phyloP scores from a whole-genome alignment of 2,797 vertebrate genomes.

The Dendrocincla fuliginosa region DNA sequence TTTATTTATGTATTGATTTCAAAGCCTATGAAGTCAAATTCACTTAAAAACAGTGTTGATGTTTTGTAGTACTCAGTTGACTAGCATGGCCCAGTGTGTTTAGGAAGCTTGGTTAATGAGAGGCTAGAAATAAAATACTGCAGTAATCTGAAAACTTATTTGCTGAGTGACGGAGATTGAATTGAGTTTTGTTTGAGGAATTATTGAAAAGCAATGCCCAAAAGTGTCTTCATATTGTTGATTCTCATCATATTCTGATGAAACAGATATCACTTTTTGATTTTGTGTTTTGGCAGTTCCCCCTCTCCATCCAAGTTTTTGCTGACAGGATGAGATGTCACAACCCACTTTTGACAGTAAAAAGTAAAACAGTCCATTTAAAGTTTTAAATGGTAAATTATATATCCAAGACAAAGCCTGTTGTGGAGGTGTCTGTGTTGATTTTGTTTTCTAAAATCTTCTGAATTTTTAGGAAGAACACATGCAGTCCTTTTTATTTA shows the following conservation, averaged over 20 bases:
- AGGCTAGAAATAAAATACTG: neutral
- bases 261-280: fast-evolving
- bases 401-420: neutral
- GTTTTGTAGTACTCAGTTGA: neutral
- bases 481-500: neutral
- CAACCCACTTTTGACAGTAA: neutral
- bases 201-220: neutral
- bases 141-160: neutral
- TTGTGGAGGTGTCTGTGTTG: neutral
- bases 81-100: neutral
- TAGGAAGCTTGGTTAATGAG: neutral
- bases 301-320: neutral
- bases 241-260: neutral
- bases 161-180: neutral
- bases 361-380: neutral
- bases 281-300: neutral
- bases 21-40: neutral
- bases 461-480: neutral
- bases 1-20: neutral
- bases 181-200: neutral
- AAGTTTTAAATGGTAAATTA: neutral
- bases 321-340: neutral
- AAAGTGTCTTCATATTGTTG: neutral
- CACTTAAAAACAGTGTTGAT: neutral
- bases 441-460: neutral